Evolutionary conservation across 1,140 invertebrate species (phyloP), one percentile per base, ranked within the genome.

Genomic region (Galleria mellonella): DNA sequence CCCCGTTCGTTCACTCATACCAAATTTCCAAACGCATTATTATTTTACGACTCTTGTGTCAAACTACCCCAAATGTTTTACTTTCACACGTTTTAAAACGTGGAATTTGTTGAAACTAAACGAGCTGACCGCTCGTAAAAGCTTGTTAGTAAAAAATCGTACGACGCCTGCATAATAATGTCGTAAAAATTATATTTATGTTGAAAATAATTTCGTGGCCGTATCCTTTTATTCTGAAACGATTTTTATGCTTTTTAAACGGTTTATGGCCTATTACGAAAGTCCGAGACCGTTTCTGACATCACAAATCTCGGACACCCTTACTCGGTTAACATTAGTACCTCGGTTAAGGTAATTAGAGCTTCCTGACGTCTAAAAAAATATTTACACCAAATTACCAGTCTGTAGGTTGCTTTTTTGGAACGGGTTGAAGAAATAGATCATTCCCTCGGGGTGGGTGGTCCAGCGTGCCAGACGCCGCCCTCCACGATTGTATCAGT

Each of bases 21-120:
- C 43, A 39, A 43, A 23, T 23, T 23, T 23, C 17, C 17, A 23
- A 23, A 23, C 17, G 17, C 17, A 23, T 56, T 57, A 54, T 58
- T 62, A 68, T 57, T 67, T 70, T 73, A 68, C 62, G 43, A 46
- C 56, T 48, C 63, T 23, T 23, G 17, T 23, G 67, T 68, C 71
- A 65, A 65, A 68, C 35, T 17, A 66, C 67, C 73, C 74, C 56
- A 68, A 65, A 70, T 75, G 56, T 68, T 73, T 66, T 67, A 75
- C 75, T 81, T 83, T 84, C 81, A 83, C 78, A 84, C 74, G 76
- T 83, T 81, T 70, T 74, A 62, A 77, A 71, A 76, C 49, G 44
- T 55, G 54, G 65, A 65, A 72, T 79, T 69, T 76, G 72, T 73
- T 70, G 47, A 62, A 23, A 45, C 44, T 32, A 37, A 72, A 71